These are phyloP conservation scores for Physocephala rufipes DNA, from an alignment of 2,888 invertebrate genomes.

Conservation along the genomic window DNA sequence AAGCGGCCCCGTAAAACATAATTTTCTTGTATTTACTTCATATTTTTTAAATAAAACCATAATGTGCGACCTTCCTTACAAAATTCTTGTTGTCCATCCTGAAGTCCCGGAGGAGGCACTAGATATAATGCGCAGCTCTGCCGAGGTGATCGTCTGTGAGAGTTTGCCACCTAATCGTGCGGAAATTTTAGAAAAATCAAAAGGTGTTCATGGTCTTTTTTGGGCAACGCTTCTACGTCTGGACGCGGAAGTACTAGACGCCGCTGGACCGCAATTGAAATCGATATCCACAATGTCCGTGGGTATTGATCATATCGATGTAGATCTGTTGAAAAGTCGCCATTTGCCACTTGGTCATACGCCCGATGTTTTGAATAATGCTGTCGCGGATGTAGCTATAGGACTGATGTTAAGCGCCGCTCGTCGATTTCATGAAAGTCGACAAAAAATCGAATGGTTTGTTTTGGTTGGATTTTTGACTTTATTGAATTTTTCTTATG, in stretches of 20 bases:
- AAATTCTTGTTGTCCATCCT: slow-evolving; percentile 77
- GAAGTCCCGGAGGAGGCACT: slow-evolving; percentile 75
- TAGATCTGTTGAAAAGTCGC: slow-evolving; percentile 74
- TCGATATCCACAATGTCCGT: slow-evolving; percentile 86
- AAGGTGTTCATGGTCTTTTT: slow-evolving; percentile 60
- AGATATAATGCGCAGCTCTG: slow-evolving; percentile 69
- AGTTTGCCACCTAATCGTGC: slow-evolving; percentile 55
- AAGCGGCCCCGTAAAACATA: too few relatives aligned
- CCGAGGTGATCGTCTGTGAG: slow-evolving; percentile 53
- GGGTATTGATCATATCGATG: slow-evolving; percentile 85
- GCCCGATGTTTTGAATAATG: slow-evolving; percentile 76
- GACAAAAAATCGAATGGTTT: slow-evolving; percentile 70
- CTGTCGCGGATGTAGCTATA: slow-evolving; percentile 86
- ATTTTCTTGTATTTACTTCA: too few relatives aligned
- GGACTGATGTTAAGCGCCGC: slow-evolving; percentile 79
- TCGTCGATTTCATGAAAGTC: slow-evolving; percentile 81
- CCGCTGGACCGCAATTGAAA: slow-evolving; percentile 73
- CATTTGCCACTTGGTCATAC: slow-evolving; percentile 84
- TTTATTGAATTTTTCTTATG: background rate
- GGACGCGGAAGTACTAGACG: slow-evolving; percentile 60
- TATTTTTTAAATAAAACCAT: background rate
- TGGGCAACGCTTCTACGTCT: slow-evolving; percentile 59
- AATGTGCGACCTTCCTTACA: slow-evolving; percentile 58
- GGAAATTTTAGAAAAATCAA: slow-evolving; percentile 59
- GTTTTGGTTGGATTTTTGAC: too few relatives aligned